Percentiles rank a stretch among this genome's conserved stretches.
Conservation (phyloP, 2,797 vertebrate species). For the Sitta carolinensis region DNA sequence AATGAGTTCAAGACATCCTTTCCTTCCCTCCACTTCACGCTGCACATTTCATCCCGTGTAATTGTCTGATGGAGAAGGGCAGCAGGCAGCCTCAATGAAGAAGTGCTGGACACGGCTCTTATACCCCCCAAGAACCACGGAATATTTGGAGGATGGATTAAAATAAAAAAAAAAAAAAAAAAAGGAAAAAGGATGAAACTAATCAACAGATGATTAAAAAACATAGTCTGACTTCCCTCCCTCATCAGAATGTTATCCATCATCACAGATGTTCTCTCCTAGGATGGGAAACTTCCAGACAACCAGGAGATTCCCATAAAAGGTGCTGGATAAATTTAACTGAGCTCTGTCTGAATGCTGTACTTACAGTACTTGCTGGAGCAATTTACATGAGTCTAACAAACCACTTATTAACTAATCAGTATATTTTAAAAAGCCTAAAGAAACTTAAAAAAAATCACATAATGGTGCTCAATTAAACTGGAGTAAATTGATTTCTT, state of each 20-base stretch:
- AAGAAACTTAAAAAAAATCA: background rate
- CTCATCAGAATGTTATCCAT: background rate
- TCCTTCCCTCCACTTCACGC: background rate
- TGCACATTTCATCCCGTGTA: background rate
- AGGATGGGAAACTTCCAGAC: background rate
- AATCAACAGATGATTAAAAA: background rate
- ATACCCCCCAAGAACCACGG: background rate
- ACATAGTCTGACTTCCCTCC: background rate
- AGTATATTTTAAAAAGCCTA: background rate
- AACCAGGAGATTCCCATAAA: background rate
- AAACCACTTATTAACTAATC: background rate
- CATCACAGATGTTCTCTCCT: background rate
- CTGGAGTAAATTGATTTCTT: background rate
- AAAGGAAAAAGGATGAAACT: background rate
- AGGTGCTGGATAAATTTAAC: background rate
- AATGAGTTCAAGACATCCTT: constrained; percentile 20
- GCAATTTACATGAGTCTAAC: background rate
- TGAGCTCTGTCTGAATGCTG: background rate
- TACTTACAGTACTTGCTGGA: background rate
- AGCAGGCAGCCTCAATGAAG: background rate
- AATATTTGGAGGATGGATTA: background rate
- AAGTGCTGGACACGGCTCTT: background rate
- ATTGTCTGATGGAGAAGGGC: background rate
- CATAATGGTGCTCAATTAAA: background rate
- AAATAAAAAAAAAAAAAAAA: background rate